These are phyloP conservation scores for Hymenopus coronatus DNA, from an alignment of 2,888 invertebrate species.

Conservation along the genomic window DNA sequence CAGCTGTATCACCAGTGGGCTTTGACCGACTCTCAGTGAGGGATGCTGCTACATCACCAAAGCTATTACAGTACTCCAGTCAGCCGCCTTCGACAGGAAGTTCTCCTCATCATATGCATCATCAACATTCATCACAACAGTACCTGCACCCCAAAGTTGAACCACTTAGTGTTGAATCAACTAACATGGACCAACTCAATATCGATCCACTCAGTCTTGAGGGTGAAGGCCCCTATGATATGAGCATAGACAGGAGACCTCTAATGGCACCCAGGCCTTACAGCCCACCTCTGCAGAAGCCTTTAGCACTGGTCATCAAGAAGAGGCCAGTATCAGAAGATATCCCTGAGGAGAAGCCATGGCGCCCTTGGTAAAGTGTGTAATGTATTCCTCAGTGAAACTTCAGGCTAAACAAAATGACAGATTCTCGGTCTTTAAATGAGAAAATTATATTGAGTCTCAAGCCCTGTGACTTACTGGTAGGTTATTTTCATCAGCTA, in stretches of 20 bases:
- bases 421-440: too few species aligned
- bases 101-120: not conserved
- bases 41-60: constrained; percentile 51
- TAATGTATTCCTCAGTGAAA: too few species aligned
- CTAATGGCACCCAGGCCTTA: constrained; percentile 41
- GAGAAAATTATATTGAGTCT: too few species aligned
- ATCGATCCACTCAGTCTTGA: not conserved
- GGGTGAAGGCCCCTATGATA: constrained; percentile 30
- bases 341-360: constrained; percentile 67
- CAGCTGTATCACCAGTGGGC: constrained; percentile 45
- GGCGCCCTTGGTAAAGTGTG: constrained; percentile 70
- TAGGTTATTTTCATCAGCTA: too few species aligned
- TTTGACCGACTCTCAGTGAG: constrained; percentile 54
- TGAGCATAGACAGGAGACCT: not conserved
- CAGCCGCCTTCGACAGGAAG: constrained; percentile 43
- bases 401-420: too few species aligned
- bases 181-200: not conserved
- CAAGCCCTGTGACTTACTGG: too few species aligned
- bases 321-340: constrained; percentile 50
- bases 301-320: constrained; percentile 71
- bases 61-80: constrained; percentile 41
- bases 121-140: constrained; percentile 34
- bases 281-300: constrained; percentile 53
- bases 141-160: not conserved
- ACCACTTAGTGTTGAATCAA: not conserved